These are phyloP conservation scores for Gracilinanus agilis DNA, from an alignment of 2,113 vertebrate genomes.

Conservation along the genomic window DNA sequence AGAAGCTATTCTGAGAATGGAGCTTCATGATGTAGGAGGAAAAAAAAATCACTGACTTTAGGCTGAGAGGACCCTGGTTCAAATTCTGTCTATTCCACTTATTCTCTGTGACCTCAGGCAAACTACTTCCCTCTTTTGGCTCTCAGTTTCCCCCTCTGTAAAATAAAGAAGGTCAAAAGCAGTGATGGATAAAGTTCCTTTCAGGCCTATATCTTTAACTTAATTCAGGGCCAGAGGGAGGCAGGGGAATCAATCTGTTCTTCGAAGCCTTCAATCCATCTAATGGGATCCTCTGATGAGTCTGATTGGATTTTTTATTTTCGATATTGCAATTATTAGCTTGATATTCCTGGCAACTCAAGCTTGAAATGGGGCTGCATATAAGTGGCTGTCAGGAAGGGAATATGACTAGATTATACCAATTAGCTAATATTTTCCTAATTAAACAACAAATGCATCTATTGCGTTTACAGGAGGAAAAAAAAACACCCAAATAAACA, in stretches of 20 bases:
- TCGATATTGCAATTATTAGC: conserved; percentile 57
- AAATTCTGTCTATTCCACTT: neutral
- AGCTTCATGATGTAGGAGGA: neutral
- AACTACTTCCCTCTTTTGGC: neutral
- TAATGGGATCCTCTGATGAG: conserved; percentile 59
- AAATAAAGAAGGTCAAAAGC: neutral
- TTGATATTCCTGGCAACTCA: conserved; percentile 40
- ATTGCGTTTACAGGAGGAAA: neutral
- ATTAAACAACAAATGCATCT: conserved; percentile 57
- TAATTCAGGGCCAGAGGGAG: neutral
- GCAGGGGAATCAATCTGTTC: conserved; percentile 56
- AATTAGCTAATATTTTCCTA: conserved; percentile 72
- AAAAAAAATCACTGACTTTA: neutral
- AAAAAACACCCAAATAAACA: neutral
- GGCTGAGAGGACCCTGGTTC: neutral
- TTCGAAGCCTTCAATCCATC: conserved; percentile 57
- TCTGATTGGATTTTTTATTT: conserved; percentile 74
- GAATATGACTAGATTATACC: conserved; percentile 57
- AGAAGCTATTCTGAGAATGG: neutral
- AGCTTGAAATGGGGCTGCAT: conserved; percentile 56
- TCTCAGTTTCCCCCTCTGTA: neutral
- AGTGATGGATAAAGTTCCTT: neutral
- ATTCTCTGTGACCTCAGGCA: neutral
- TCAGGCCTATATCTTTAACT: neutral
- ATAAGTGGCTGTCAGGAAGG: conserved; percentile 58